Evolutionary conservation across 2,888 invertebrate genomes (phyloP).

Genomic region (Rotaria magnacalcarata): DNA sequence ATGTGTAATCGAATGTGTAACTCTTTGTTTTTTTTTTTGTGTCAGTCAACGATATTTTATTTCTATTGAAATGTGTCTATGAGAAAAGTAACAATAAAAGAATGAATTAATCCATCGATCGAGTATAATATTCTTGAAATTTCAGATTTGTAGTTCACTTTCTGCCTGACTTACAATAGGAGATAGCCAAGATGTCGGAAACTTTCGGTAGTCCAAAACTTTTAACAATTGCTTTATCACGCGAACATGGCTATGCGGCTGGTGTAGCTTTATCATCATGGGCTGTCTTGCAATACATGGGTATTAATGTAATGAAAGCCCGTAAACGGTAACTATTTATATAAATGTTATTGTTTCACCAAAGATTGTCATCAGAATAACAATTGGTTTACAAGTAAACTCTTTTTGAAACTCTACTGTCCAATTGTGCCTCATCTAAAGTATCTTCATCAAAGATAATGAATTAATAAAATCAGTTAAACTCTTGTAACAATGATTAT

Average conservation of each 20-base stretch:
- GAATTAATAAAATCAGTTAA: no score
- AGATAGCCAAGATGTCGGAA: neutral
- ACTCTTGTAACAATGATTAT: no score
- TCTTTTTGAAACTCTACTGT: no score
- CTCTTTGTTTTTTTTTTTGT: neutral
- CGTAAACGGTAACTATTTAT: neutral
- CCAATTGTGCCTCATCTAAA: no score
- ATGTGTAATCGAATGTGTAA: neutral
- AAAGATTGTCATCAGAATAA: no score
- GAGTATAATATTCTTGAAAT: neutral
- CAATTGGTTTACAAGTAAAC: no score
- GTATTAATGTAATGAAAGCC: conserved; percentile 18
- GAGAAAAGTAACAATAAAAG: neutral
- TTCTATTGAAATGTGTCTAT: neutral
- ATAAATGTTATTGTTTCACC: no score
- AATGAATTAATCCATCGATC: neutral
- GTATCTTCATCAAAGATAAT: no score
- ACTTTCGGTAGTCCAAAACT: neutral
- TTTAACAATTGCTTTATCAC: neutral
- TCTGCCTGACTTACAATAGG: neutral
- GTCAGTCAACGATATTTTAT: neutral
- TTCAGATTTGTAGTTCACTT: neutral
- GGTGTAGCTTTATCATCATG: conserved; percentile 18
- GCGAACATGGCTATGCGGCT: conserved; percentile 26
- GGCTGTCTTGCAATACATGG: conserved; percentile 11